Evolutionary conservation across 2,888 invertebrate genomes (phyloP).

Genomic region (Pristionchus japonicus): DNA sequence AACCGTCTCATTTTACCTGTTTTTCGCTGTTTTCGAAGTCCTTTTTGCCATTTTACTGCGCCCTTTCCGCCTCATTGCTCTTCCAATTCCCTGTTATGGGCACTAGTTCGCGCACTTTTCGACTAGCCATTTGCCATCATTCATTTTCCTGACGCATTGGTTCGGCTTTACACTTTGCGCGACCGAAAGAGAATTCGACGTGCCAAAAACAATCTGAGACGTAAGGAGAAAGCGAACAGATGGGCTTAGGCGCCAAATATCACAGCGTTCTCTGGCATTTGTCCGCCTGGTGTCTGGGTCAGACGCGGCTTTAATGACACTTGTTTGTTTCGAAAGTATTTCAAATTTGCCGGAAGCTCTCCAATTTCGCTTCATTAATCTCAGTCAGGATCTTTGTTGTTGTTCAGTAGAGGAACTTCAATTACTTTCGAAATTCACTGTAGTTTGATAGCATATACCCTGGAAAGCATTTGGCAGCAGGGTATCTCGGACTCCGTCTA

Average conservation of each 20-base stretch:
- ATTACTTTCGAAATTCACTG: no score
- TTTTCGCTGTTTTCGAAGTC: neutral
- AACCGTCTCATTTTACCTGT: neutral
- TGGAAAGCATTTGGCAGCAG: no score
- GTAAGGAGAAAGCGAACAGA: neutral
- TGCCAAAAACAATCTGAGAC: neutral
- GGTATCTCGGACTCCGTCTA: no score
- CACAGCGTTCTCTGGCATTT: neutral
- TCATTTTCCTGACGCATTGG: no score
- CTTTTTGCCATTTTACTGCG: neutral
- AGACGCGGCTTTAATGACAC: no score
- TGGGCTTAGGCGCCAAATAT: neutral
- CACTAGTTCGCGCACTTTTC: neutral
- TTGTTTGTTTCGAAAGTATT: no score
- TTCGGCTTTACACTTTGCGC: neutral
- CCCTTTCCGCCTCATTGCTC: neutral
- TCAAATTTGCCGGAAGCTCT: no score
- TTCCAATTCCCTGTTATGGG: conserved; percentile 38
- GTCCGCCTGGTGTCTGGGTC: no score
- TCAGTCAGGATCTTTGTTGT: no score
- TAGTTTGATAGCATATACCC: no score
- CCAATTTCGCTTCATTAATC: no score
- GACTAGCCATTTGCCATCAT: neutral
- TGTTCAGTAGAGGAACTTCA: no score
- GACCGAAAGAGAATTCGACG: neutral